Base-by-base conservation (phyloP, 2,797 vertebrate genomes). In the Rhabdomys pumilio region DNA sequence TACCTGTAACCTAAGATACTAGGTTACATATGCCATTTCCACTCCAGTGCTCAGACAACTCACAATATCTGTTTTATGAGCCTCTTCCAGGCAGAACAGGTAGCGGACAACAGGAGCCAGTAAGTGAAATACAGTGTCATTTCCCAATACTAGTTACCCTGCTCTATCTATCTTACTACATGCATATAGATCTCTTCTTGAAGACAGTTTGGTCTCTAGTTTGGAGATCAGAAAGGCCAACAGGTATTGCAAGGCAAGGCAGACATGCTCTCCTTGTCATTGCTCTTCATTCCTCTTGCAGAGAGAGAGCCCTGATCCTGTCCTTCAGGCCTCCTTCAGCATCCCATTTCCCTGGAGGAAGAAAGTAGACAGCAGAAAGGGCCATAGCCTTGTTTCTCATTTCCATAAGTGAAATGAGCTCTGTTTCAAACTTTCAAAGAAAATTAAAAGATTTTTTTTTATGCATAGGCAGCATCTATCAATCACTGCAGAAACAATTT, bases 11-110 rank as follows among this genome's bases (percentile, higher is more conserved):
- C n/a, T 38, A 38, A 8, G n/a, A 10, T 72, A 26, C 31, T 87
- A 20, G 22, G 50, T 41, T 91, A 75, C 9, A 85, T 77, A 86
- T 72, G 55, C 76, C 19, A 20, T 86, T 88, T 94, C 72, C 73
- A 76, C 80, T 50, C 65, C 59, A 59, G 53, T 90, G 85, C 59
- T 69, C 86, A 84, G 75, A 65, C 0, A 1, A 84, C 75, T 92
- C 61, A 4, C 31, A 8, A 4, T 38, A 55, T 50, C 77, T 87
- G 79, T 81, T 69, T 72, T 67, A 47, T n/a, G 41, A 31, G 61
- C 8, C 61, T 97, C 82, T 94, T 93, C 53, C 63, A 84, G 24
- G 63, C 53, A 67, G 79, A 90, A 47, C n/a, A 90, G 73, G 50
- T 31, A 79, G 59, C 41, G 91, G 55, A 72, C 20, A 76, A 67